These are phyloP conservation scores for Cyrtonyx montezumae DNA, from an alignment of 2,113 vertebrate genomes.

Conservation along the genomic window DNA sequence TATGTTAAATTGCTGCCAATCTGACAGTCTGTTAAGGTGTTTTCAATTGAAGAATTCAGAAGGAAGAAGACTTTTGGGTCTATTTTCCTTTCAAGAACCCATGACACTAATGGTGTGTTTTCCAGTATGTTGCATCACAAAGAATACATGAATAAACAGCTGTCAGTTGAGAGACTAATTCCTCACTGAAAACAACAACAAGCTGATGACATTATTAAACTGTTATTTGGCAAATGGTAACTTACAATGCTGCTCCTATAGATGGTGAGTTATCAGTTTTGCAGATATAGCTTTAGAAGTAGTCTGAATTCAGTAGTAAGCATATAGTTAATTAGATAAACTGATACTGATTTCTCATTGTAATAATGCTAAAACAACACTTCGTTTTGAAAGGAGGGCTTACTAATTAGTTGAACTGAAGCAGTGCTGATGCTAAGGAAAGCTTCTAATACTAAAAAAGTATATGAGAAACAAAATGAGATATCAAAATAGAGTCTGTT, in stretches of 20 bases:
- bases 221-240: not conserved
- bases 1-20: not conserved
- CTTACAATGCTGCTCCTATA: not conserved
- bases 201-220: not conserved
- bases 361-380: not conserved
- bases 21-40: not conserved
- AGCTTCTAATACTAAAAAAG: not conserved
- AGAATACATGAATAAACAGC: rapidly evolving
- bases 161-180: not conserved
- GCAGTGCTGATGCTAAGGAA: not conserved
- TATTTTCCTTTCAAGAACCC: not conserved
- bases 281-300: not conserved
- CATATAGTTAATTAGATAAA: not conserved
- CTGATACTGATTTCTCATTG: not conserved
- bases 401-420: conserved; percentile 4
- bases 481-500: not conserved
- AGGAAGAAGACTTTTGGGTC: not conserved
- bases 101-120: not conserved
- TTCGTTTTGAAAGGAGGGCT: not conserved
- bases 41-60: not conserved
- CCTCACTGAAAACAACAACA: not conserved
- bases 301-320: not conserved
- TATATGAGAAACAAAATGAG: not conserved
- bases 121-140: not conserved
- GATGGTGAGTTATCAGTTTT: not conserved